A percentile compares a stretch with the other conserved stretches of the same genome.
These are phyloP conservation scores for Exephanes ischioxanthus DNA, from an alignment of 2,888 invertebrate species.

Conservation along the genomic window DNA sequence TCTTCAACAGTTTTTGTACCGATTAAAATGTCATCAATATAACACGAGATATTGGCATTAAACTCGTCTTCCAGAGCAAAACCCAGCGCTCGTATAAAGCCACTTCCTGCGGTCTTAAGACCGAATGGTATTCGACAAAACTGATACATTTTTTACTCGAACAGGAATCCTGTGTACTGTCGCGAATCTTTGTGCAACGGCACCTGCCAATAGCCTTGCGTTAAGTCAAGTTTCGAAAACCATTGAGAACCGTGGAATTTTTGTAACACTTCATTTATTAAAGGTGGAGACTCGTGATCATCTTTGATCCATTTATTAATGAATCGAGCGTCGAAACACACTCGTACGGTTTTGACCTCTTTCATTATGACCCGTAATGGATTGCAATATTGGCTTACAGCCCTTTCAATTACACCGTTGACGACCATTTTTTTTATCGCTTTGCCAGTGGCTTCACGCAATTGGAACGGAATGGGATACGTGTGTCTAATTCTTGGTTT, in stretches of 20 bases:
- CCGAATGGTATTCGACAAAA: conserved; percentile 77
- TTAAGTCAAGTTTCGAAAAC: conserved; percentile 26
- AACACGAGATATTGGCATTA: conserved; percentile 8
- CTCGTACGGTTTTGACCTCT: background rate
- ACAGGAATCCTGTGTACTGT: conserved; percentile 70
- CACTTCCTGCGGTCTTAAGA: no score
- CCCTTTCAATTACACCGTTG: background rate
- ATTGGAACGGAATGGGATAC: background rate
- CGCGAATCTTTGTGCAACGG: conserved; percentile 60
- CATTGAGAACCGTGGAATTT: background rate
- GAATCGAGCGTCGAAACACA: background rate
- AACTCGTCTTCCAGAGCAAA: background rate
- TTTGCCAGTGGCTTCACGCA: background rate
- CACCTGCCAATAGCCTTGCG: conserved; percentile 29
- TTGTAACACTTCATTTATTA: background rate
- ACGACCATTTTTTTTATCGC: background rate
- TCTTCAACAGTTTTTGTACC: conserved; percentile 69
- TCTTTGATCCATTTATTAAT: background rate
- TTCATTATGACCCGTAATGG: background rate
- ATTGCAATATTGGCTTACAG: background rate
- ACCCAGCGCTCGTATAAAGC: conserved; percentile 63
- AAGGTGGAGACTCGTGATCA: background rate
- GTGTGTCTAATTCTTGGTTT: background rate
- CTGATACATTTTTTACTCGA: conserved; percentile 69
- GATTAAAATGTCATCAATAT: conserved; percentile 51